Base-by-base conservation (phyloP, 1,140 invertebrate genomes). In the Drosophila arawakana region DNA sequence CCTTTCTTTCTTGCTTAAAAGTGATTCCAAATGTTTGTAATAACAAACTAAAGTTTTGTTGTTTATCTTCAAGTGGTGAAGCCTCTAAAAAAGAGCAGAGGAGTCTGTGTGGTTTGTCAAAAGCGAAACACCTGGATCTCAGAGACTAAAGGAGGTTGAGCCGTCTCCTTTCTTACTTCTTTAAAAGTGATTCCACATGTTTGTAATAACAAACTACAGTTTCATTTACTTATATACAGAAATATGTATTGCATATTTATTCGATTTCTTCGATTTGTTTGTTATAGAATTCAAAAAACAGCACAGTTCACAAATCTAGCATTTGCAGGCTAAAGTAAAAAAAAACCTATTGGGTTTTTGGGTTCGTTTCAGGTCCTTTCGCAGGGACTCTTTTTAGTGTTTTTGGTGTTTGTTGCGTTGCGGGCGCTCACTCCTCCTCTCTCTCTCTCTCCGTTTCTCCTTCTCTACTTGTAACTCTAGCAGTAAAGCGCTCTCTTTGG, bases 271-370 rank as follows among this genome's bases (percentile, higher is more conserved):
- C 25, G 25, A 30, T 30, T 30, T 30, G 25, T 30, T 30, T 30
- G 15, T 44, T 68, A 65, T 81, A 85, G 82, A 85, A 81, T 86
- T 86, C 70, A 82, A 84, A 84, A 86, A 86, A 89, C 74, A 81
- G 84, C 84, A 89, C 84, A 89, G 85, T 90, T 89, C 78, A 84
- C 85, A 89, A 89, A 90, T 89, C 84, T 89, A 90, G 78, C 57
- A 89, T 89, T 90, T 90, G 84, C 80, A 90, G 81, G 84, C 84
- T 85, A 66, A 55, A 80, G 70, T 73, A 73, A 68, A 77, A 77
- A 76, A 68, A 73, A 68, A 76, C 68, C 50, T 68, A 50, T 30
- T 0, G 25, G 25, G 25, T 30, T 30, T 30, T 30, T 30, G 62
- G 18, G 21, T 61, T 41, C 54, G 63, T 47, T 63, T 76, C 54